Base-by-base conservation (phyloP, 2,797 vertebrate species). In the Mallotus villosus region DNA sequence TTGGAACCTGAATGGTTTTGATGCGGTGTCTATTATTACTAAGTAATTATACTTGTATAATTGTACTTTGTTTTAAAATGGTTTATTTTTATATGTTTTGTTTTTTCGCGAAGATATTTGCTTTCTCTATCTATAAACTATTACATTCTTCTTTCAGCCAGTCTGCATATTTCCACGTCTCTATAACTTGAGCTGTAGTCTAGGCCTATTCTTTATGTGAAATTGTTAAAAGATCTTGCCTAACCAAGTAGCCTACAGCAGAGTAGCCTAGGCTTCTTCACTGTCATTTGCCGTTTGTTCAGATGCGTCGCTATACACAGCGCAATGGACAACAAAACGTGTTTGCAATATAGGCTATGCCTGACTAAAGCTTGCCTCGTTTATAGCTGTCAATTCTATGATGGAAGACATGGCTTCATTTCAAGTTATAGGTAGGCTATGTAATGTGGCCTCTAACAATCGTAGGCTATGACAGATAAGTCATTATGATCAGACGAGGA, bases 251-350 rank as follows among this genome's bases (percentile, higher is more conserved):
- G 17, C 51, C 16, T 55, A 55, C 51, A 55, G 46, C 49, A 53
- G 24, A 11, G 41, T 12, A 41, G 41, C 41, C 41, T 14, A 11
- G 41, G 9, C 27, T 53, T 67, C 24, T 55, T 8, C 19, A 57
- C 46, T 51, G 67, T 59, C 57, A 64, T 25, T 70, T 74, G 7
- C 67, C 62, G 22, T 41, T 77, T 77, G 68, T 19, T 61, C 34
- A 41, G 57, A 46, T 61, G 63, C 64, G 46, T 51, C 49, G 17
- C 49, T 14, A 51, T 14, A 51, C 49, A 27, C 27, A 64, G 27
- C 53, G 22, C 46, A 19, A 4, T 53, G 57, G 22, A 29, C 37
- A 34, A 57, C 61, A 65, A n/a, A 57, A 57, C 51, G 55, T n/a
- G 12, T 21, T 21, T n/a, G 49, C 51, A 55, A 2, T 9, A 12